Conservation (phyloP, 2,888 invertebrate genomes). For the Reticulitermes lucifugus region DNA sequence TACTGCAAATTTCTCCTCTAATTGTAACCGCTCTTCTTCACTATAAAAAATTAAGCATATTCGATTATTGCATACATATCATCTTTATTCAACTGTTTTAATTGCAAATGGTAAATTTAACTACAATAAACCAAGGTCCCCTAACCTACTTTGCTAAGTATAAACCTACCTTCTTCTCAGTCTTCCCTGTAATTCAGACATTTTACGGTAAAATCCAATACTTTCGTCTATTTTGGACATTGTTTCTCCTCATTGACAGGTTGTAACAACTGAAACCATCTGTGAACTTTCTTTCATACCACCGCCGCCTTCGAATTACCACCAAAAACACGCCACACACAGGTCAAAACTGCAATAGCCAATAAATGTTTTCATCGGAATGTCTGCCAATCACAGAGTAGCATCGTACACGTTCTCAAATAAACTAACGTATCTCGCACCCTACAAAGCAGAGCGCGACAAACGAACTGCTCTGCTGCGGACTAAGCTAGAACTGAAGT, state of each 20-base stretch:
- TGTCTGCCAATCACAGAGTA: conserved; percentile 17
- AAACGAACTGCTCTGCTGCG: background rate
- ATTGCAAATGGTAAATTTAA: too few relatives aligned
- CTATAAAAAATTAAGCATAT: conserved; percentile 36
- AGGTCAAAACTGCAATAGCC: conserved; percentile 14
- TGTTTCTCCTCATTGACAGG: background rate
- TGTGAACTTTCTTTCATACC: conserved; percentile 9
- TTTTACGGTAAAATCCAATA: conserved; percentile 49
- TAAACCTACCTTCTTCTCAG: conserved; percentile 50
- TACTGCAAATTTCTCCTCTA: conserved; percentile 51
- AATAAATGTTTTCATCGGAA: conserved; percentile 10
- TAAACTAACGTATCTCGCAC: background rate
- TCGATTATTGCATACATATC: too few relatives aligned
- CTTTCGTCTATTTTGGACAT: conserved; percentile 48
- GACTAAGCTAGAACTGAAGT: background rate
- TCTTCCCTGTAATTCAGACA: conserved; percentile 50
- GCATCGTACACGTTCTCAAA: conserved; percentile 27
- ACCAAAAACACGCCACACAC: conserved; percentile 34
- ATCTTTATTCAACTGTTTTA: too few relatives aligned
- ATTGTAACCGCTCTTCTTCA: conserved; percentile 51
- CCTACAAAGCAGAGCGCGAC: background rate
- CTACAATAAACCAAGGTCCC: too few relatives aligned
- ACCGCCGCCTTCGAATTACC: conserved; percentile 16
- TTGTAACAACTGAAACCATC: background rate
- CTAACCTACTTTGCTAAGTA: conserved; percentile 2